Conservation (phyloP, 2,113 vertebrate species). For the Chlamydotis undulata region DNA sequence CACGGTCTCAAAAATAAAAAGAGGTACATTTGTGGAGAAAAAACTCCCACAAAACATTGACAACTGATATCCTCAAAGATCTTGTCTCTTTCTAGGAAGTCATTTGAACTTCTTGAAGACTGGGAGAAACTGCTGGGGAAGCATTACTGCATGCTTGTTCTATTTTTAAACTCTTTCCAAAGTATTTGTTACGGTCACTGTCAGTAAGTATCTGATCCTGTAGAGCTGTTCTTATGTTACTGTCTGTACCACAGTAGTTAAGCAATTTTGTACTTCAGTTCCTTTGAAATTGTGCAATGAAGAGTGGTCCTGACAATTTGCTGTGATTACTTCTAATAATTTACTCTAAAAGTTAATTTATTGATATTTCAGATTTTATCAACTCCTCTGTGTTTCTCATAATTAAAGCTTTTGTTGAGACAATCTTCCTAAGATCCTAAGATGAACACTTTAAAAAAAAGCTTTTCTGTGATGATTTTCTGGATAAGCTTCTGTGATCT, state of each 20-base stretch:
- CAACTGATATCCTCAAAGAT: background rate
- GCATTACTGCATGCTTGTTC: background rate
- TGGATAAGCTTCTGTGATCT: background rate
- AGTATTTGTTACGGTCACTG: background rate
- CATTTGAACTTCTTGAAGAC: background rate
- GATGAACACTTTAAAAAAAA: background rate
- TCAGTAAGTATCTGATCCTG: background rate
- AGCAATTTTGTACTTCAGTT: background rate
- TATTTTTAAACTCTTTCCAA: slow-evolving; percentile 1
- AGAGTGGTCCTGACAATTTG: background rate
- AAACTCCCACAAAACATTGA: background rate
- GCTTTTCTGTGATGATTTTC: background rate
- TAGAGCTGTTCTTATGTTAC: background rate
- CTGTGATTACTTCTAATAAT: background rate
- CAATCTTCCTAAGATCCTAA: background rate
- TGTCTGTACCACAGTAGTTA: background rate
- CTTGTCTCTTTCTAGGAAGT: background rate
- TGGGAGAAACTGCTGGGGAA: background rate
- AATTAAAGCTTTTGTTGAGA: background rate
- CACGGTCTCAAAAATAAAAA: background rate
- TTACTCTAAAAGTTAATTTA: background rate
- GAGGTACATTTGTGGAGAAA: background rate
- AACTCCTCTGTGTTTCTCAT: background rate
- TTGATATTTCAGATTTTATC: background rate
- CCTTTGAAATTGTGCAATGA: background rate